Evolutionary conservation across 2,113 vertebrate species (phyloP), one percentile per base, ranked within the genome.

Genomic region (Pogona vitticeps): DNA sequence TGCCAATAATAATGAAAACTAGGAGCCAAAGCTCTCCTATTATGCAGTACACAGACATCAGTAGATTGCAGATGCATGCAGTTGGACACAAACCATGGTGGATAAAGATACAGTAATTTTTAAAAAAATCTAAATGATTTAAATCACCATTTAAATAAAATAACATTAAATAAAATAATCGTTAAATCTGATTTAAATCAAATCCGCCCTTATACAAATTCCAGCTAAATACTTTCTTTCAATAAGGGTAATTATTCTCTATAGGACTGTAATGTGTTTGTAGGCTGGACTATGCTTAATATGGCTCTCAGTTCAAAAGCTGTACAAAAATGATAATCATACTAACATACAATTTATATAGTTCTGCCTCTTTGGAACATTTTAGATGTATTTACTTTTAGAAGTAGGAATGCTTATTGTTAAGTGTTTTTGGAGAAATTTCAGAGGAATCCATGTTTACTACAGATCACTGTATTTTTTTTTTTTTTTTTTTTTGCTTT

Each of bases 401-500:
- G 86, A 89, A 79, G 75, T 26, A 80, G 20, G 77, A 88, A 88
- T 91, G 85, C n/a, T 56, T 87, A 56, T 88, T 77, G 28, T 65
- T 86, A 28, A 65, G 79, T 88, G 86, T 93, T 79, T 86, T 93
- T 93, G 81, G 77, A 91, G 33, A 78, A 83, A 23, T 61, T 67
- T 75, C 75, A 94, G 68, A 78, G 76, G 91, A 58, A 76, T 59
- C 31, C 91, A 75, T 89, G 82, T 82, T 88, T 90, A 92, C 86
- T 77, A 86, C 88, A 93, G 88, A 6, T 87, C 58, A 68, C 58
- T 52, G 5, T 52, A 52, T 52, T 52, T 52, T 6, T 52, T 52
- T 52, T 6, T 52, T 52, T 52, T 5, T 10, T 52, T 52, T 92
- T 92, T 89, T 94, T 92, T 93, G 88, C 93, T 94, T 96, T 90